phyloP scores from a whole-genome alignment of 1,140 invertebrate genomes.

The Platorchestia sp. region DNA sequence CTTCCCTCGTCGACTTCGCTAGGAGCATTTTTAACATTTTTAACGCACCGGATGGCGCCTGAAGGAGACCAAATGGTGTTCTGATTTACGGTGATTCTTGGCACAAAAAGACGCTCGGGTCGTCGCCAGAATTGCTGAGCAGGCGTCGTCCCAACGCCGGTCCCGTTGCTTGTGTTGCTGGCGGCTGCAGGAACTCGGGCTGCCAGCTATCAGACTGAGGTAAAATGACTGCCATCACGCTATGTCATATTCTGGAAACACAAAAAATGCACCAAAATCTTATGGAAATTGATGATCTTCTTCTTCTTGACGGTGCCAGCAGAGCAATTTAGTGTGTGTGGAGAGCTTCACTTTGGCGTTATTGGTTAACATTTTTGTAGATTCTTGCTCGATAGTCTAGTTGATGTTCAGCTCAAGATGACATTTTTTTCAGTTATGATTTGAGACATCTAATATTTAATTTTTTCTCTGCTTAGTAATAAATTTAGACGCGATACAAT shows the following conservation, averaged over 20 bases:
- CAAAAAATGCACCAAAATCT: not conserved
- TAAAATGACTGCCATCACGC: conserved; percentile 51
- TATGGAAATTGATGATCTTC: conserved; percentile 33
- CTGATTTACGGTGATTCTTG: conserved; percentile 38
- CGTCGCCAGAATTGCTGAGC: not conserved
- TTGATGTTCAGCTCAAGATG: not conserved
- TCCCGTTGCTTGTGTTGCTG: not conserved
- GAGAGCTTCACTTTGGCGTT: not conserved
- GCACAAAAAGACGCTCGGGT: not conserved
- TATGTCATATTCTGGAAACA: conserved; percentile 33
- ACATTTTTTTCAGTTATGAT: not conserved
- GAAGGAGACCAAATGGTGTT: conserved; percentile 47
- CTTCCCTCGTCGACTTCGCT: conserved; percentile 20
- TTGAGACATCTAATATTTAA: not conserved
- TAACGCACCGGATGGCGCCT: conserved; percentile 47
- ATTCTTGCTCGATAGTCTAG: not conserved
- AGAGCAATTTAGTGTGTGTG: not conserved
- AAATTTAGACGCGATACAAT: not conserved
- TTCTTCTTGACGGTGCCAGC: not conserved
- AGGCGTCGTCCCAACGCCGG: not conserved
- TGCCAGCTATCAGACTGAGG: not conserved
- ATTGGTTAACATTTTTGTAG: not conserved
- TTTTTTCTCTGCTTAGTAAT: not conserved
- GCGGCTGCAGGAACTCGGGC: not conserved
- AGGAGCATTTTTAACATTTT: conserved; percentile 33